Evolutionary conservation across 1,140 invertebrate genomes (phyloP), one percentile per base, ranked within the genome.

Genomic region (Halotydeus destructor): DNA sequence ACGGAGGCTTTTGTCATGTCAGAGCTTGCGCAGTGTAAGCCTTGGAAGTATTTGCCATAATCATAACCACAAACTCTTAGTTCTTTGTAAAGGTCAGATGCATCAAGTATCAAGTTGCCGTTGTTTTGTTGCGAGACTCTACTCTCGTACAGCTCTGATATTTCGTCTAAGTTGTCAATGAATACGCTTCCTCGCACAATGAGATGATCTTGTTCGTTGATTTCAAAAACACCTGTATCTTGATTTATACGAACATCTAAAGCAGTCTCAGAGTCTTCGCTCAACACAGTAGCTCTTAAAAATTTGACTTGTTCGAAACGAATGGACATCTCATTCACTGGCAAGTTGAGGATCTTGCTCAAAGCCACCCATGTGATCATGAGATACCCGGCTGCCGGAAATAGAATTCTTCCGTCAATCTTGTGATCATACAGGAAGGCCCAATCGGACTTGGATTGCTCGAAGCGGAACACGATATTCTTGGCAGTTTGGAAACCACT

Each of bases 331-430:
- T 84, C 74, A 52, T 84, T 73, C 46, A 66, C 75, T 42, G 79
- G 73, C 19, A 67, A 65, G 16, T 75, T 74, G 34, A 69, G 64
- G 38, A 85, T 58, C 59, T 84, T 88, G 2, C 85, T 84, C 43
- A 86, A 72, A 1, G 82, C 79, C 58, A 76, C 78, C 89, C 89
- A 96, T 1, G 79, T 85, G 2, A 94, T 58, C 2, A 77, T 72
- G 62, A 96, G 65, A 55, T 94, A 93, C 11, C 86, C 88, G 23
- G 88, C 93, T 33, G 86, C 88, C 9, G 91, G 89, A 64, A 85
- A 96, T 3, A 97, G 61, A 25, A 91, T 68, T 55, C 89, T 70
- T 12, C 86, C 88, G 62, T 96, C 88, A 52, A 96, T 91, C 11
- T 69, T 69, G 57, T 97, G 89, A 18, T 86, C 89, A 25, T 69